These are phyloP conservation scores for Tolmerus cingulatus DNA, from an alignment of 2,888 invertebrate genomes.

Conservation along the genomic window DNA sequence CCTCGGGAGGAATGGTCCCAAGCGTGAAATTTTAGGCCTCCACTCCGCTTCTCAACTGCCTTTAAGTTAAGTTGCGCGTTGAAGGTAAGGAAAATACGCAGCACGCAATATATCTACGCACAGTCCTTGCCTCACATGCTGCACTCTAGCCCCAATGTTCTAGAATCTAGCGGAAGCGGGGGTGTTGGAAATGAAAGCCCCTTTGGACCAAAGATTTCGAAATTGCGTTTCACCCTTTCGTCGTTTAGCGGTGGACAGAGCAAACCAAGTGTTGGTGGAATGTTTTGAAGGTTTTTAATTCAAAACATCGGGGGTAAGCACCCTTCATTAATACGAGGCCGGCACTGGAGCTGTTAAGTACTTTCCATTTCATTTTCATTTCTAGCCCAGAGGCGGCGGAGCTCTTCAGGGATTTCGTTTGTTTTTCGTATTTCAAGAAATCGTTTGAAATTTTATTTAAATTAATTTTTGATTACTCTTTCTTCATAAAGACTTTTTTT, in stretches of 20 bases:
- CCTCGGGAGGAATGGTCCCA: not conserved
- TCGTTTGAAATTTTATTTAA: not conserved
- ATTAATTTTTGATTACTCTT: not conserved
- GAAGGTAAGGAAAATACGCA: not conserved
- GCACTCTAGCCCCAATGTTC: not conserved
- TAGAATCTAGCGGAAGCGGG: not conserved
- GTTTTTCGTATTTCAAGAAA: not conserved
- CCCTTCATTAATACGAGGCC: conserved; percentile 42
- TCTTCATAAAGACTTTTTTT: not conserved
- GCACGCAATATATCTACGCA: not conserved
- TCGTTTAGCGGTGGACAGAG: conserved; percentile 27
- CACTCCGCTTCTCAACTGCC: not conserved
- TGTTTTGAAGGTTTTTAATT: conserved; percentile 50
- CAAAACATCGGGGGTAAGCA: conserved; percentile 41
- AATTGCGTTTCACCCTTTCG: conserved; percentile 39
- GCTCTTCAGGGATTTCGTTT: not conserved
- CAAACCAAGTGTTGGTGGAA: conserved; percentile 45
- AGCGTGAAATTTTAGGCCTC: conserved; percentile 38
- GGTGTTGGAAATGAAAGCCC: not conserved
- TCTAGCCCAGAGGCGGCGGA: conserved; percentile 32
- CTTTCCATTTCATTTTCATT: conserved; percentile 36
- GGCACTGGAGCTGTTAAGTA: not conserved
- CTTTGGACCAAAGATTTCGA: not conserved
- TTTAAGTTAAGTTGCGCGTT: not conserved
- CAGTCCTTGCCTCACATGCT: not conserved